These are phyloP conservation scores for Ficedula albicollis DNA, from an alignment of 2,797 vertebrate genomes.

Conservation along the genomic window DNA sequence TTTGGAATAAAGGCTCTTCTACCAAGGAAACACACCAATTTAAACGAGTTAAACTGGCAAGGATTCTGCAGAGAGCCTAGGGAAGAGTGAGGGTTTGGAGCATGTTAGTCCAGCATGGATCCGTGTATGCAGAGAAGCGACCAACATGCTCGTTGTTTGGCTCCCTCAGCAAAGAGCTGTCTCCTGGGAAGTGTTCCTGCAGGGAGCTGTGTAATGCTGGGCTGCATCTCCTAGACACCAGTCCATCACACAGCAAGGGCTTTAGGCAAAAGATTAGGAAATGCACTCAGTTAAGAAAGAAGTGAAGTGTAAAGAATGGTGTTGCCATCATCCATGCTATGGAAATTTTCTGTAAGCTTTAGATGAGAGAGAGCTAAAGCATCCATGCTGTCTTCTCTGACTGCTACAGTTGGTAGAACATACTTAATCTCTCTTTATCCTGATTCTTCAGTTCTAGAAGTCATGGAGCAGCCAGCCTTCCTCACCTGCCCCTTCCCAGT, in stretches of 20 bases:
- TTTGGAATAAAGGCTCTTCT: background rate
- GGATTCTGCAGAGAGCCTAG: background rate
- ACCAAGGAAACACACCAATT: background rate
- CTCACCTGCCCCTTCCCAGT: background rate
- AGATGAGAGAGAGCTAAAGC: background rate
- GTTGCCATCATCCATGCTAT: background rate
- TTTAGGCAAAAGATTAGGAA: background rate
- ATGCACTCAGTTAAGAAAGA: background rate
- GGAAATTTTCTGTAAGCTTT: background rate
- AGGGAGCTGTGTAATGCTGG: background rate
- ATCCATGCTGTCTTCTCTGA: background rate
- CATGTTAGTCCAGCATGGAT: rapidly evolving
- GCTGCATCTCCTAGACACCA: background rate
- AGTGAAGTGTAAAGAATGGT: background rate
- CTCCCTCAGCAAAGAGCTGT: background rate
- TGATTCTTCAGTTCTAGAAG: background rate
- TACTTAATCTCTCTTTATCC: background rate
- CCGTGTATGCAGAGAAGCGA: background rate
- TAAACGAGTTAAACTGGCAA: background rate
- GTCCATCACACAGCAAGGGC: rapidly evolving
- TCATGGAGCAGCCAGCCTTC: background rate
- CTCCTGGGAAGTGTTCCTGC: background rate
- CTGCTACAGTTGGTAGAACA: background rate
- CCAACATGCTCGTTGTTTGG: background rate
- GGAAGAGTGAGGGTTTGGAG: background rate